Percentiles rank a stretch among this genome's conserved stretches.
phyloP scores from a whole-genome alignment of 2,888 invertebrate species.

The Eledona agricola region DNA sequence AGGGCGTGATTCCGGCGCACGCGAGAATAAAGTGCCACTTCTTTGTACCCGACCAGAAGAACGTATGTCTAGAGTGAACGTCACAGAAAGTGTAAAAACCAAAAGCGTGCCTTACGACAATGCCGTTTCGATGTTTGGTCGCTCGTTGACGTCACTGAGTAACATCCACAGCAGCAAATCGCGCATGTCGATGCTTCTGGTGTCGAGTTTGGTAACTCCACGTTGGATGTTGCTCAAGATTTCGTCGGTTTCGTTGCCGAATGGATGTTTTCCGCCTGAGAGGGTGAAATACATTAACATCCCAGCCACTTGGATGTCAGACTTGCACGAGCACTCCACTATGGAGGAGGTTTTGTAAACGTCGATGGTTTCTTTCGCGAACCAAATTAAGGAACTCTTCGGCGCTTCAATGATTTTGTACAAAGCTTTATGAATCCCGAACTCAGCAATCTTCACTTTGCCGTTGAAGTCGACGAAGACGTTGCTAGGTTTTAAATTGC shows the following conservation, averaged over 20 bases:
- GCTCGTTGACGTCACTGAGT: conserved; percentile 53
- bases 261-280: conserved; percentile 60
- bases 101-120: conserved; percentile 52
- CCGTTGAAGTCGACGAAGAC: conserved; percentile 60
- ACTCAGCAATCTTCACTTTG: conserved; percentile 59
- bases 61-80: conserved; percentile 59
- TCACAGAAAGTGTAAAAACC: conserved; percentile 36
- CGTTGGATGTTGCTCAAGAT: conserved; percentile 54
- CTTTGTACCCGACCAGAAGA: conserved; percentile 56
- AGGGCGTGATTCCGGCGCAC: conserved; percentile 55
- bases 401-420: conserved; percentile 56
- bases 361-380: conserved; percentile 58
- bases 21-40: conserved; percentile 59
- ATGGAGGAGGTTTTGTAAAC: conserved; percentile 44
- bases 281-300: conserved; percentile 61
- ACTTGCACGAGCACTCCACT: conserved; percentile 55
- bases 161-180: conserved; percentile 61
- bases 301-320: conserved; percentile 61
- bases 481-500: conserved; percentile 63
- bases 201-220: conserved; percentile 42
- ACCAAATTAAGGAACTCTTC: conserved; percentile 60
- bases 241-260: conserved; percentile 55
- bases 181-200: conserved; percentile 52
- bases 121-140: conserved; percentile 58
- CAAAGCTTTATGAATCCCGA: conserved; percentile 59